These are phyloP conservation scores for Leptatherina wallacei DNA, from an alignment of 2,797 vertebrate species.

Conservation along the genomic window DNA sequence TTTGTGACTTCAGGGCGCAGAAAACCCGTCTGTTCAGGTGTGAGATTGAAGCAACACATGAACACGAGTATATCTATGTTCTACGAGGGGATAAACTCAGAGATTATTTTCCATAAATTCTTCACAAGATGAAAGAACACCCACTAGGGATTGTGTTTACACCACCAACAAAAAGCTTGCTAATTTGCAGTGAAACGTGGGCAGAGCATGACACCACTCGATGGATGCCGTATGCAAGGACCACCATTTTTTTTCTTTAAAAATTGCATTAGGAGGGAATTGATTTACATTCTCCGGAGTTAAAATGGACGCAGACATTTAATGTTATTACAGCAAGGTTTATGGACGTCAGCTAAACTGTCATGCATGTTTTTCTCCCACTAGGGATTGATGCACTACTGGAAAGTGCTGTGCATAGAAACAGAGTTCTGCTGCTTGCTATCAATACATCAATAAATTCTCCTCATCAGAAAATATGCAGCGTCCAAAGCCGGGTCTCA, in stretches of 20 bases:
- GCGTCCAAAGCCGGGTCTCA: not conserved
- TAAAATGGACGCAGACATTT: slow-evolving; percentile 5
- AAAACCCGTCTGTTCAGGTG: slow-evolving; percentile 4
- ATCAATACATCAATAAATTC: slow-evolving; percentile 24
- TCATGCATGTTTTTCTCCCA: slow-evolving; percentile 1
- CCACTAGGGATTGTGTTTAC: not conserved
- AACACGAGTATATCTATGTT: not conserved
- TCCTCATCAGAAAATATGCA: slow-evolving; percentile 21
- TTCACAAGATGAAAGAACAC: not conserved
- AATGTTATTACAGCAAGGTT: slow-evolving; percentile 21
- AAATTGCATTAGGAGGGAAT: slow-evolving; percentile 10
- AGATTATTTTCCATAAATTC: not conserved
- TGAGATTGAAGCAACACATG: not conserved
- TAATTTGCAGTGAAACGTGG: not conserved
- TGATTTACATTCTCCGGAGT: slow-evolving; percentile 2
- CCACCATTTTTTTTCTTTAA: too few relatives aligned
- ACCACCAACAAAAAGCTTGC: not conserved
- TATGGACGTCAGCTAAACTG: slow-evolving; percentile 18
- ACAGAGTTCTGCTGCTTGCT: not conserved
- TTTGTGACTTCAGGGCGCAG: not conserved
- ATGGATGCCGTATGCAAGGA: not conserved
- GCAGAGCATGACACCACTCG: not conserved
- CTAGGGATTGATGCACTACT: not conserved
- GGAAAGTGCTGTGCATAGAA: slow-evolving; percentile 18
- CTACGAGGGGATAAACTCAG: too few relatives aligned